These are phyloP conservation scores for Pedetes capensis DNA, from an alignment of 2,113 vertebrate genomes.

Conservation along the genomic window DNA sequence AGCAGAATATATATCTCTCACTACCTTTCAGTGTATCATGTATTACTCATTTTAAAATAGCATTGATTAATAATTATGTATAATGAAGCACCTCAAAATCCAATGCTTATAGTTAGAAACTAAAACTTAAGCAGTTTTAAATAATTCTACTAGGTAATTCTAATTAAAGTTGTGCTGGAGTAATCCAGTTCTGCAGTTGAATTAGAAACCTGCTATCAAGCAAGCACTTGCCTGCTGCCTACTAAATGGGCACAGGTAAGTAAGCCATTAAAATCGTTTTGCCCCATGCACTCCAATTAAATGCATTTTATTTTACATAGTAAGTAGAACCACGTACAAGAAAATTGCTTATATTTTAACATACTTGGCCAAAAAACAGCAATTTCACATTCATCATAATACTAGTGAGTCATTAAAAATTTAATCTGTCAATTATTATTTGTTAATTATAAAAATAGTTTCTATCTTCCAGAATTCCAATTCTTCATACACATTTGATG, in stretches of 20 bases:
- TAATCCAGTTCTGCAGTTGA: not conserved
- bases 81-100: not conserved
- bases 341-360: not conserved
- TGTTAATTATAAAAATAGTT: not conserved
- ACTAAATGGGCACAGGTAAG: not conserved
- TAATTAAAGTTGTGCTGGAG: not conserved
- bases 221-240: not conserved
- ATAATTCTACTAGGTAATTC: slow-evolving; percentile 1
- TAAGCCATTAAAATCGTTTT: not conserved
- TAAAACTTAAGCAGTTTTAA: slow-evolving; percentile 22
- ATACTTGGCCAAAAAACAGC: not conserved
- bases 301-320: not conserved
- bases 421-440: not conserved
- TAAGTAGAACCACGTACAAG: not conserved
- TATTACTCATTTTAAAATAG: slow-evolving; percentile 28
- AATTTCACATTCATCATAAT: not conserved
- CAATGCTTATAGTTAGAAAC: slow-evolving; percentile 7
- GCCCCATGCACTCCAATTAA: not conserved
- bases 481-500: not conserved
- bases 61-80: slow-evolving; percentile 47
- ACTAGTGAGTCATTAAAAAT: not conserved
- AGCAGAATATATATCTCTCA: not conserved
- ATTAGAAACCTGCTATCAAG: not conserved
- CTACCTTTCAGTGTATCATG: not conserved
- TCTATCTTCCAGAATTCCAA: not conserved